These are phyloP conservation scores for Eupeodes latifasciatus DNA, from an alignment of 2,888 invertebrate species.

Conservation along the genomic window DNA sequence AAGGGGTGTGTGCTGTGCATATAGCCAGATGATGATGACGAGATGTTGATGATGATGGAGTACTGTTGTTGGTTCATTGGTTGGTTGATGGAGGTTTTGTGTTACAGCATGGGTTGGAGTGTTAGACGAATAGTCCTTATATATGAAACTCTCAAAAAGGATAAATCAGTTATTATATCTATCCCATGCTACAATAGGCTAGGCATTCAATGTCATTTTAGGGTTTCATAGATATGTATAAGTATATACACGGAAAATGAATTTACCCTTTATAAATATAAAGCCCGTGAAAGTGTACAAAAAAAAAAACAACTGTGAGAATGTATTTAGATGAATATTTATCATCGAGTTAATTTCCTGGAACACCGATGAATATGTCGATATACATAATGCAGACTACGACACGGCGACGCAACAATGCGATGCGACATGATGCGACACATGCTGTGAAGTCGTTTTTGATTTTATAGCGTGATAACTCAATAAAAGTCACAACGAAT, in stretches of 20 bases:
- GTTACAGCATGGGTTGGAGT: not conserved
- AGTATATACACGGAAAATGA: not conserved
- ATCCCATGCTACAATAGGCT: not conserved
- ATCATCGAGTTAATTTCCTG: slow-evolving; percentile 43
- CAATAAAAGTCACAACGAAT: slow-evolving; percentile 27
- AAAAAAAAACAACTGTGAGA: not conserved
- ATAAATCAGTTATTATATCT: slow-evolving; percentile 43
- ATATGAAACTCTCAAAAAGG: slow-evolving; percentile 29
- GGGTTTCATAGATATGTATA: not conserved
- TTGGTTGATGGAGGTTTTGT: not conserved
- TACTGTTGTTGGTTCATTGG: not conserved
- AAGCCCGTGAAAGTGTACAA: not conserved
- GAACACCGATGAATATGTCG: slow-evolving; percentile 5
- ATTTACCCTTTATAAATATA: not conserved
- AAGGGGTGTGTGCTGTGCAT: not conserved
- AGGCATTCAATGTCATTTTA: slow-evolving; percentile 43
- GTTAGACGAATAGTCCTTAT: not conserved
- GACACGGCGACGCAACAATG: not conserved
- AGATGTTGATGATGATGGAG: slow-evolving; percentile 29
- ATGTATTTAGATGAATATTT: slow-evolving; percentile 45
- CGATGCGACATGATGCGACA: not conserved
- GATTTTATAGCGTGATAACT: slow-evolving; percentile 40
- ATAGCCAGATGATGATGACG: slow-evolving; percentile 39
- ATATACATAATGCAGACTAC: not conserved
- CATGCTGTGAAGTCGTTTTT: slow-evolving; percentile 5